Conservation (phyloP, 2,113 vertebrate species). For the Ranitomeya variabilis region DNA sequence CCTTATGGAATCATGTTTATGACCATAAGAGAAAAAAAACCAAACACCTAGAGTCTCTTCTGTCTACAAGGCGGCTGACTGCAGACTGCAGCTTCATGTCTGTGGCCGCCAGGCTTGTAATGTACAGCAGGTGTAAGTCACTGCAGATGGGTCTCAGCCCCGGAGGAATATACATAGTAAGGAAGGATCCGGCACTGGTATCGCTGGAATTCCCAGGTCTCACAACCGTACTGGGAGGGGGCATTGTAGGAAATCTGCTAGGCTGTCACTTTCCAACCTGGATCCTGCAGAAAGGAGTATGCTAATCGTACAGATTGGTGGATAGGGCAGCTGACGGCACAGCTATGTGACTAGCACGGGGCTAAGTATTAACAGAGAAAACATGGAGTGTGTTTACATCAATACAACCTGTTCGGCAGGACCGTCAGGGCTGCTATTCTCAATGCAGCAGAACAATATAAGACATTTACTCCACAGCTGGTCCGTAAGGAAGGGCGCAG, state of each 20-base stretch:
- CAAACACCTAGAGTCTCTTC: neutral
- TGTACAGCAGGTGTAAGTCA: neutral
- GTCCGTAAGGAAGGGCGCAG: no score
- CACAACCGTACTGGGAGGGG: neutral
- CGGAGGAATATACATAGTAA: neutral
- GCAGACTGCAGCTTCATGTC: neutral
- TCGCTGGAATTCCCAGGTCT: constrained; percentile 26
- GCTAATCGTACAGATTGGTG: neutral
- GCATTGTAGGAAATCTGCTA: neutral
- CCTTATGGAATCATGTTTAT: no score
- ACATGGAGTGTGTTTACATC: neutral
- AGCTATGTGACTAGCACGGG: neutral
- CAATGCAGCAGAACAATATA: neutral
- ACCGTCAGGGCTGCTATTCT: neutral
- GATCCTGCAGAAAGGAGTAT: neutral
- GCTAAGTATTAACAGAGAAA: constrained; percentile 22
- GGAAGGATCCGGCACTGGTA: neutral
- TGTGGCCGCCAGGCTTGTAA: neutral
- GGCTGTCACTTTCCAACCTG: neutral
- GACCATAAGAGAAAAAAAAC: neutral
- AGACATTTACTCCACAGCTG: no score
- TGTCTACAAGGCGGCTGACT: no score
- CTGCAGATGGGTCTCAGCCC: constrained; percentile 6
- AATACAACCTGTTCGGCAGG: neutral
- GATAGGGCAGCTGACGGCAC: neutral